Base-by-base conservation (phyloP, 2,888 invertebrate species). In the Sinelater perroti region DNA sequence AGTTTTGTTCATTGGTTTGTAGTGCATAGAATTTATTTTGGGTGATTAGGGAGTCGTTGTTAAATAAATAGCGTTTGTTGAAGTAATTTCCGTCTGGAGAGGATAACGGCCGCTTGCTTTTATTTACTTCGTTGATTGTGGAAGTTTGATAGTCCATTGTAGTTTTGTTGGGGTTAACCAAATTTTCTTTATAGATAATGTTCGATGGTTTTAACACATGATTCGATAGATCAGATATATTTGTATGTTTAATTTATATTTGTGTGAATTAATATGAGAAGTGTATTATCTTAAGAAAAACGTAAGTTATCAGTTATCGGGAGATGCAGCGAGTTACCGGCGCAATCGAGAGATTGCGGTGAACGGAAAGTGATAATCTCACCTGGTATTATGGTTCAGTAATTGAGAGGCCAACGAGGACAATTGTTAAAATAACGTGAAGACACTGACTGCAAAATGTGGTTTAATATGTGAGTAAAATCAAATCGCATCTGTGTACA, bases 161-260 rank as follows among this genome's bases (percentile, higher is more conserved):
- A 3, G 33, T 2, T 13, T 6, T 14, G 11, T 33, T 33, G 11
- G 11, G 6, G 11, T 33, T 13, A 7, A 24, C 24, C 7, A 6
- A 6, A 5, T 5, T 24, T 24, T 7, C 24, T 24, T 24, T 24
- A 24, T 24, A 24, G 7, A 7, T 24, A 7, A 24, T 33, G 4
- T 33, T 33, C 8, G 33, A 16, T 33, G 33, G 33, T 33, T 33
- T 33, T 13, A 33, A 33, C 30, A n/a, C 30, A 30, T 11, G 11
- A 3, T 4, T 30, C 30, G 5, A 11, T 30, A 11, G 30, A 30
- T 30, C 30, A n/a, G n/a, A n/a, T n/a, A n/a, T n/a, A n/a, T n/a
- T n/a, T n/a, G n/a, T n/a, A n/a, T n/a, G n/a, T n/a, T n/a, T n/a
- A n/a, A n/a, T n/a, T n/a, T n/a, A n/a, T n/a, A n/a, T n/a, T n/a